A percentile compares a stretch with the other conserved stretches of the same genome.
Evolutionary conservation across 2,113 vertebrate species (phyloP).

Genomic region (Neomonachus schauinslandi): DNA sequence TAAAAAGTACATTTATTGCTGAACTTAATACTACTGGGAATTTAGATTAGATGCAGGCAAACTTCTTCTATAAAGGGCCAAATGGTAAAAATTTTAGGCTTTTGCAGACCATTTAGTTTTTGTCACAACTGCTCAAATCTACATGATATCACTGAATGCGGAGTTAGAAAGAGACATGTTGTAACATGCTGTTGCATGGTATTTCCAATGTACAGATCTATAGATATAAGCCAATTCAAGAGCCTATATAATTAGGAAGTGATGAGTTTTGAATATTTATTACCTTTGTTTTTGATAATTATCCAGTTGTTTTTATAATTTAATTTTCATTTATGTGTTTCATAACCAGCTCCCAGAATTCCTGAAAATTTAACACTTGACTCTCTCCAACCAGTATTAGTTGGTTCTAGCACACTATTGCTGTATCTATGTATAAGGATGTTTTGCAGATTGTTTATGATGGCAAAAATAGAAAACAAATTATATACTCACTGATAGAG

Average conservation of each 20-base stretch:
- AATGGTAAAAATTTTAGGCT: not conserved
- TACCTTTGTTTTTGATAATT: not conserved
- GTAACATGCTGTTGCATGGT: not conserved
- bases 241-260: not conserved
- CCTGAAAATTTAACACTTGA: not conserved
- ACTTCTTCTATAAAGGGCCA: not conserved
- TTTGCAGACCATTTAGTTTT: not conserved
- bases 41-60: not conserved
- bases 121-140: not conserved
- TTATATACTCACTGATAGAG: not conserved
- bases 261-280: not conserved
- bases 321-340: not conserved
- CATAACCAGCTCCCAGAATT: not conserved
- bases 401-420: not conserved
- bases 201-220: not conserved
- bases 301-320: not conserved
- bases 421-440: not conserved
- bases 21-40: not conserved
- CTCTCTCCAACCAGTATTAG: not conserved
- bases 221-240: not conserved
- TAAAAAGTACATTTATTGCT: not conserved
- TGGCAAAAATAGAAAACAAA: not conserved
- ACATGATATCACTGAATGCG: not conserved
- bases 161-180: not conserved
- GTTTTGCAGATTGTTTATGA: not conserved